Base-by-base conservation (phyloP, 2,888 invertebrate genomes). In the Mylabris sibirica region DNA sequence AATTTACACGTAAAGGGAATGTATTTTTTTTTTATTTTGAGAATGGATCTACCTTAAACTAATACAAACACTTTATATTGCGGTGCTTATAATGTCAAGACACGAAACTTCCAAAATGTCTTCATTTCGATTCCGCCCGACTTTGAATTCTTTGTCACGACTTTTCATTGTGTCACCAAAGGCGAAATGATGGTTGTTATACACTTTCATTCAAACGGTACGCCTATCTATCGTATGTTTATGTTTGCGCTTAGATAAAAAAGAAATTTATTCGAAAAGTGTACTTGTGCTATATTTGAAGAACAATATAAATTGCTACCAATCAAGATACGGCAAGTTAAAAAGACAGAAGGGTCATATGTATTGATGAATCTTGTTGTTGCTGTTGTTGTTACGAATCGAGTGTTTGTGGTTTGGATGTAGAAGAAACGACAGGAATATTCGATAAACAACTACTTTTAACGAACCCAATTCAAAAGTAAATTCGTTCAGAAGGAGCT, bases 51-150 rank as follows among this genome's bases (percentile, higher is more conserved):
- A 41, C 44, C 49, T 49, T 20, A 49, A 11, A 49, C 44, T n/a
- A 20, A 53, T 9, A 53, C 8, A 35, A 60, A 26, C 53, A 67
- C 72, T 68, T 72, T 68, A 71, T 68, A 66, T 66, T 62, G 70
- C 67, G 61, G 78, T 79, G 75, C 76, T 80, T 79, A 78, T 77
- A 77, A 78, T 78, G 78, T 79, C 78, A 70, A 70, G 78, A 76
- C 80, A 80, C 79, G 79, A 78, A 77, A 64, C 71, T 65, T 60
- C 66, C 61, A 64, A 77, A 80, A 79, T 79, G 77, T 79, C 79
- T 79, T 78, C 79, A 79, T 80, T 81, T 80, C 79, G 78, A 80
- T 81, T 79, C 80, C 78, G 74, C 76, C 78, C 78, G 70, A 74
- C 73, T 73, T 76, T 71, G 77, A 30, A 78, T 76, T 78, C 80